Evolutionary conservation across 1,140 invertebrate genomes (phyloP).

Genomic region (Drosophila willistoni): DNA sequence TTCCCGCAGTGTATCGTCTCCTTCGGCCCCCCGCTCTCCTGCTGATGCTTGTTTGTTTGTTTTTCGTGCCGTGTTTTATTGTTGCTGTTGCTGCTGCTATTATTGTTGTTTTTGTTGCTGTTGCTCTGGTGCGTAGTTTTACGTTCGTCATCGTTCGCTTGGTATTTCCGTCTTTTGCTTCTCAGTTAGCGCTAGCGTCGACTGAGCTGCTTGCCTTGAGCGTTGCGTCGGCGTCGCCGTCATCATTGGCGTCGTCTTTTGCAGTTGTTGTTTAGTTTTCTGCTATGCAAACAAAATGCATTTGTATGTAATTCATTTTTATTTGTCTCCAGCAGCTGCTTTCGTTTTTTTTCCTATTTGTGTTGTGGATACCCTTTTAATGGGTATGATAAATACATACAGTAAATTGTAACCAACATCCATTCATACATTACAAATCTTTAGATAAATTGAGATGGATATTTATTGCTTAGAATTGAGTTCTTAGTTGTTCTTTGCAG

Average conservation of each 20-base stretch:
- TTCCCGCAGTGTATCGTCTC: constrained; percentile 8
- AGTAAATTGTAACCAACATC: too few species aligned
- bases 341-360: constrained; percentile 54
- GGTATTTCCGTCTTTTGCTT: constrained; percentile 78
- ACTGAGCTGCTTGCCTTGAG: constrained; percentile 66
- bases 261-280: constrained; percentile 57
- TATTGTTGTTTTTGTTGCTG: constrained; percentile 43
- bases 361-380: not conserved
- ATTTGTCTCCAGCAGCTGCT: constrained; percentile 41
- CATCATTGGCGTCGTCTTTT: constrained; percentile 52
- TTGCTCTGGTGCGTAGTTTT: constrained; percentile 76
- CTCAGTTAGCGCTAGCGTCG: constrained; percentile 17
- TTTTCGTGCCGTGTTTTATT: constrained; percentile 79
- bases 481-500: not conserved
- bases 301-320: constrained; percentile 53
- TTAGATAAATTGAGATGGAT: too few species aligned
- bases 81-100: constrained; percentile 58
- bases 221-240: constrained; percentile 27
- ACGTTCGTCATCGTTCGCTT: constrained; percentile 78
- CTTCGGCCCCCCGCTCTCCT: not conserved
- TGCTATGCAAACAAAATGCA: constrained; percentile 61
- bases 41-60: constrained; percentile 72
- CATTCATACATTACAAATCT: too few species aligned
- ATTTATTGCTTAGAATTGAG: too few species aligned
- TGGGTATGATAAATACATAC: not conserved